Evolutionary conservation across 2,113 vertebrate genomes (phyloP).

Genomic region (Diadophis punctatus): DNA sequence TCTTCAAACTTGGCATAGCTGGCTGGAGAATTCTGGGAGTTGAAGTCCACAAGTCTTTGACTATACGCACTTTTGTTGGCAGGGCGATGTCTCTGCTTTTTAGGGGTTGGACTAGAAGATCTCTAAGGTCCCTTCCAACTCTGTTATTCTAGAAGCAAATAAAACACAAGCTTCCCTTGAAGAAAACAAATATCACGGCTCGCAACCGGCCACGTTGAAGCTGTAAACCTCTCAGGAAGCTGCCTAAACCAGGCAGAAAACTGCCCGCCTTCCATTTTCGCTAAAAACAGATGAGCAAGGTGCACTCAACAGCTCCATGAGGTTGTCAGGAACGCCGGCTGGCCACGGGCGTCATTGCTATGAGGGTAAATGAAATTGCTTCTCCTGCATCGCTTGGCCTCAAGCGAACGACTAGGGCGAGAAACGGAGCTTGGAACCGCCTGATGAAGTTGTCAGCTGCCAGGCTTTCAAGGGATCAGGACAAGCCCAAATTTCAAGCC

Average conservation of each 20-base stretch:
- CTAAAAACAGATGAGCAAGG: constrained; percentile 40
- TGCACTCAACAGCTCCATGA: constrained; percentile 30
- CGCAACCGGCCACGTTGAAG: constrained; percentile 52
- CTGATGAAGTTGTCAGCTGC: constrained; percentile 56
- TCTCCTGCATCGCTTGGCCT: constrained; percentile 50
- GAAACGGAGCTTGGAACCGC: constrained; percentile 50
- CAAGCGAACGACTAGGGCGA: constrained; percentile 33
- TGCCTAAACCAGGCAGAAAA: constrained; percentile 27
- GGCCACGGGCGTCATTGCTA: constrained; percentile 52
- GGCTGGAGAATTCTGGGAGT: too few species aligned
- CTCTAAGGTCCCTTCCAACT: too few species aligned
- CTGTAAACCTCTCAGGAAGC: constrained; percentile 50
- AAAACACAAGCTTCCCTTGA: constrained; percentile 55
- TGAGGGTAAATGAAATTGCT: constrained; percentile 29
- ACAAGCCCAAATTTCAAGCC: constrained; percentile 54
- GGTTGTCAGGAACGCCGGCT: constrained; percentile 53
- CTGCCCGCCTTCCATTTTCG: constrained; percentile 44
- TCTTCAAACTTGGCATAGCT: too few species aligned
- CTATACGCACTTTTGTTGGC: too few species aligned
- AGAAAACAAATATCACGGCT: constrained; percentile 42
- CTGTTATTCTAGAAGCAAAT: too few species aligned
- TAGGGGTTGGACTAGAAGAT: too few species aligned
- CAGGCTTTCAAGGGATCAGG: constrained; percentile 61
- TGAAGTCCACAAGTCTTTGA: too few species aligned
- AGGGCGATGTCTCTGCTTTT: too few species aligned